Base-by-base conservation (phyloP, 2,888 invertebrate genomes). In the Lordiphosa fenestrarum region DNA sequence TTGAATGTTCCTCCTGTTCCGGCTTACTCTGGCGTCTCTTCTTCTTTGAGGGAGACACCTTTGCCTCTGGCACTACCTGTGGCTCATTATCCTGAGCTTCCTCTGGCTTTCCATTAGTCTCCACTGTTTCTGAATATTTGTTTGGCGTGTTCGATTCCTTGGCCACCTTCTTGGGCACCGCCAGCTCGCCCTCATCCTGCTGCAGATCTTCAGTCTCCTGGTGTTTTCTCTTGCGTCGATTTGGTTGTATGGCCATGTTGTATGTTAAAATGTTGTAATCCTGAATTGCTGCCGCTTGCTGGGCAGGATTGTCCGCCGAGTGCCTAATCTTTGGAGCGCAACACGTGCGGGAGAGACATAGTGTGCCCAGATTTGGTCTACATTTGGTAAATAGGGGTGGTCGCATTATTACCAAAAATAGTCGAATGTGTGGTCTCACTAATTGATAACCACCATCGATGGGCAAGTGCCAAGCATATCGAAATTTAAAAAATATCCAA, bases 201-300 rank as follows among this genome's bases (percentile, higher is more conserved):
- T 49, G 58, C 13, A 66, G 67, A 0, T 68, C 65, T 4, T 25
- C 42, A 4, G 57, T 36, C 9, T 23, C 41, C 36, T 69, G 73
- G 19, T 85, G 84, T 53, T 85, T 87, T 46, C 88, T 72, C 39
- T 87, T 87, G 3, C 87, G 73, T 39, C 69, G 80, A 70, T 86
- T 87, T n/a, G 70, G 52, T 69, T 87, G 80, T 41, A 86, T 70
- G 4, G 88, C 88, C 87, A 87, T 19, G 19, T 19, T 19, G 3
- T 19, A 19, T 19, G 19, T 19, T 19, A 2, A 19, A 19, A 19
- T 19, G 19, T 3, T 19, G 19, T 19, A 19, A 3, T 19, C 4
- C 19, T 3, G 2, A 19, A 19, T 19, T 19, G 19, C 2, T 19
- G 4, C 19, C 19, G 19, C 19, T 19, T 19, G 19, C 19, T 19